A percentile compares a stretch with the other conserved stretches of the same genome.
Evolutionary conservation across 2,888 invertebrate species (phyloP).

Genomic region (Melipona bicolor): DNA sequence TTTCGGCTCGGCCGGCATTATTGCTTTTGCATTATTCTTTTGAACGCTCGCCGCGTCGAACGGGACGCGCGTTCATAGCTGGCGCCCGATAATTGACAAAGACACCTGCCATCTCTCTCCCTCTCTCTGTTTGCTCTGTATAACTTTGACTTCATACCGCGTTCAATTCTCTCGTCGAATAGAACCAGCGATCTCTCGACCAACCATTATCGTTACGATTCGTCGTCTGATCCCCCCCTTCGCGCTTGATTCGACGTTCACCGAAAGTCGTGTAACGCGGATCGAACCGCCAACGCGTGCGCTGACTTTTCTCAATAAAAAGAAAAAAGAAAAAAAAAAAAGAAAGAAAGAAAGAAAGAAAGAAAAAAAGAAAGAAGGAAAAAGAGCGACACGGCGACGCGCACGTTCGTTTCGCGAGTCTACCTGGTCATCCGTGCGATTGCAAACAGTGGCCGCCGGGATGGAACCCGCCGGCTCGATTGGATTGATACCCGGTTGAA

Average conservation of each 20-base stretch:
- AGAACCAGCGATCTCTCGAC: neutral
- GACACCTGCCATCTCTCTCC: no score
- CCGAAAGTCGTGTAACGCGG: constrained; percentile 32
- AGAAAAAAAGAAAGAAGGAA: no score
- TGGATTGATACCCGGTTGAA: constrained; percentile 11
- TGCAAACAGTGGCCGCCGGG: neutral
- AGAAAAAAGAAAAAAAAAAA: neutral
- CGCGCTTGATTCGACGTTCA: constrained; percentile 18
- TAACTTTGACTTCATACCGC: constrained; percentile 21
- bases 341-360: neutral
- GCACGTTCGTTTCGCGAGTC: constrained; percentile 1
- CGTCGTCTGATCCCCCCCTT: neutral
- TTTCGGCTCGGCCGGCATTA: constrained; percentile 11
- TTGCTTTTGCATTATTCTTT: constrained; percentile 28
- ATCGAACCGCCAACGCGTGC: constrained; percentile 1
- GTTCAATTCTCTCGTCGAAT: neutral
- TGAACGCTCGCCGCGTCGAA: neutral
- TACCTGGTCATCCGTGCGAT: neutral
- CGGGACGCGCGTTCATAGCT: neutral
- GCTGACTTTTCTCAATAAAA: constrained; percentile 2
- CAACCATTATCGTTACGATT: constrained; percentile 23
- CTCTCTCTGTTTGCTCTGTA: neutral
- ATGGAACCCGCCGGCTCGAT: constrained; percentile 1
- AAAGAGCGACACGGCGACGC: neutral
- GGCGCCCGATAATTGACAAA: constrained; percentile 34